Evolutionary conservation across 1,140 invertebrate genomes (phyloP), one percentile per base, ranked within the genome.

Genomic region (Rhyzopertha dominica): DNA sequence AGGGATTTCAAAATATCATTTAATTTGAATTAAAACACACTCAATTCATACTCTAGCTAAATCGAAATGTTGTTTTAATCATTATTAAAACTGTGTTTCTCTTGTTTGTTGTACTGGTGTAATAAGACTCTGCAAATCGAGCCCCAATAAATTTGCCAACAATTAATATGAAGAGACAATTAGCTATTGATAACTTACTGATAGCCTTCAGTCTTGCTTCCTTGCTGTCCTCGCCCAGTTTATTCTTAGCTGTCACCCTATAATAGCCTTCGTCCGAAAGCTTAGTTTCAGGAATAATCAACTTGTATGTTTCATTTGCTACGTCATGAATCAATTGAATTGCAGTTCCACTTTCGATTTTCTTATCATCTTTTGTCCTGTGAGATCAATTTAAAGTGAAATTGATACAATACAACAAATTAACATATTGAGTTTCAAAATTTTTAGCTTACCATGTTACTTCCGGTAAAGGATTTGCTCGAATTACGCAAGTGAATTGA

Each of bases 261-360:
- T 96, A 97, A 14, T 74, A 75, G 3, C 90, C 93, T 35, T 78
- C 82, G 62, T 98, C 92, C 8, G 74, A 76, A 4, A 85, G 65
- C 10, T 75, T 69, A 1, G 84, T 76, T 10, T 79, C 74, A 51
- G 82, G 80, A 20, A 92, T 75, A 0, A 77, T 69, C 5, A 93
- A 69, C 47, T 76, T 79, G 61, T 82, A 84, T 0, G 72, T 75
- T 51, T 82, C 80, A 5, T 75, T 74, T 3, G 71, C 71, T n/a
- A 69, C 69, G 56, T 87, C 80, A 48, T 80, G 75, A 0, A 76
- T 68, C 16, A 82, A 76, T 4, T 74, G 73, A 52, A 76, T 75
- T 28, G 73, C 71, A 8, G 75, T 72, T 17, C 71, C 72, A 2
- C 76, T 71, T 40, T 76, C 68, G 5, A 87, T 69, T 19, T 77